phyloP scores from a whole-genome alignment of 2,888 invertebrate species.

The Melanotus villosus region DNA sequence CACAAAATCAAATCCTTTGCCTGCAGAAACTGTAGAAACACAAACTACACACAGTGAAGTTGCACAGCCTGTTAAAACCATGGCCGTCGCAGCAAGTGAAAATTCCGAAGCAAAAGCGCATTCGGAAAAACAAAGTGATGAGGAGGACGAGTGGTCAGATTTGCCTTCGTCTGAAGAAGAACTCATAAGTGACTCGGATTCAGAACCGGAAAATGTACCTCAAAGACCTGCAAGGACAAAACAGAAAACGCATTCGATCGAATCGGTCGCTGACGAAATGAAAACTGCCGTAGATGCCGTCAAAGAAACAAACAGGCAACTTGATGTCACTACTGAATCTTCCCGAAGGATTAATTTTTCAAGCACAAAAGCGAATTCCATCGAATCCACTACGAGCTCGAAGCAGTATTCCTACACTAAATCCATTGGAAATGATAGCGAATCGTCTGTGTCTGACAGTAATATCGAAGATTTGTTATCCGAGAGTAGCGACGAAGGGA shows the following conservation, averaged over 20 bases:
- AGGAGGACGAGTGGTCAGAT: background rate
- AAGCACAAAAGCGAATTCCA: slow-evolving; percentile 60
- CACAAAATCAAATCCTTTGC: too few species aligned
- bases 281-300: slow-evolving; percentile 52
- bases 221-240: slow-evolving; percentile 12
- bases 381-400: slow-evolving; percentile 65
- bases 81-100: background rate
- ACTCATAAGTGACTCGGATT: slow-evolving; percentile 32
- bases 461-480: slow-evolving; percentile 65
- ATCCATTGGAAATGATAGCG: slow-evolving; percentile 66
- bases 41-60: too few species aligned
- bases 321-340: slow-evolving; percentile 39
- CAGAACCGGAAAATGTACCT: slow-evolving; percentile 4
- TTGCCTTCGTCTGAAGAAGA: slow-evolving; percentile 33
- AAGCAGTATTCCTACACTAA: slow-evolving; percentile 67
- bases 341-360: slow-evolving; percentile 50
- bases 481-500: slow-evolving; percentile 59
- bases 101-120: background rate
- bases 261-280: slow-evolving; percentile 55
- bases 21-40: too few species aligned
- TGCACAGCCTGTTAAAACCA: background rate
- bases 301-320: slow-evolving; percentile 52
- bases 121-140: background rate
- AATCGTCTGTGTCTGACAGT: slow-evolving; percentile 67
- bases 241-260: slow-evolving; percentile 34